Percentiles rank a stretch among this genome's conserved stretches.
Conservation (phyloP, 2,113 vertebrate genomes). For the Lota lota region DNA sequence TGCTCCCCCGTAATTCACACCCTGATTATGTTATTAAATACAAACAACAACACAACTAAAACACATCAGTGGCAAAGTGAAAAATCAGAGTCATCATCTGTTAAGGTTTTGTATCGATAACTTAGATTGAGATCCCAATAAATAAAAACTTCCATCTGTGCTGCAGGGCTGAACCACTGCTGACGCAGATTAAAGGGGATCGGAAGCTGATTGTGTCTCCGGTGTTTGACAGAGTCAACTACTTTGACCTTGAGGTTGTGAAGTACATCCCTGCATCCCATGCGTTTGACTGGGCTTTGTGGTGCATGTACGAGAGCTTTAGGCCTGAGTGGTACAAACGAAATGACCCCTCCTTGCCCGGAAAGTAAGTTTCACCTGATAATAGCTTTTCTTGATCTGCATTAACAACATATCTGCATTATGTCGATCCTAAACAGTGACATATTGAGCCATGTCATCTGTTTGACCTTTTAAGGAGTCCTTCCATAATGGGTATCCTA, state of each 20-base stretch:
- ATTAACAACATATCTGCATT: constrained; percentile 15
- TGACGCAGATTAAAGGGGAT: constrained; percentile 65
- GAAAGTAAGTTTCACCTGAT: constrained; percentile 62
- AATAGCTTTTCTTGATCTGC: not conserved
- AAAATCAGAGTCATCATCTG: not conserved
- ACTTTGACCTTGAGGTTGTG: constrained; percentile 50
- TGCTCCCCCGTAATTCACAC: too few species aligned
- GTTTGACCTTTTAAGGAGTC: constrained; percentile 73
- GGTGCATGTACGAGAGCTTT: constrained; percentile 70
- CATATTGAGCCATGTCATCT: too few species aligned
- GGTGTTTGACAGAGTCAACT: constrained; percentile 67
- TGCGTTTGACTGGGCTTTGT: constrained; percentile 70
- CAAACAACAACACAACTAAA: not conserved
- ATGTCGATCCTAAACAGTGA: not conserved
- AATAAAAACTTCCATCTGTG: not conserved
- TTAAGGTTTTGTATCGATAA: not conserved
- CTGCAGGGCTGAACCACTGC: constrained; percentile 67
- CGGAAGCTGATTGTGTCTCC: constrained; percentile 63
- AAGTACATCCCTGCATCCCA: constrained; percentile 30
- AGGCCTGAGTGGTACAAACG: constrained; percentile 57
- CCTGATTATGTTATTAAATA: not conserved
- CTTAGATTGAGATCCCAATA: not conserved
- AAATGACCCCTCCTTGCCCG: constrained; percentile 57
- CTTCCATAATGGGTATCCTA: constrained; percentile 90
- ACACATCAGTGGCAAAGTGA: not conserved